Evolutionary conservation across 2,888 invertebrate species (phyloP), one percentile per base, ranked within the genome.

Genomic region (Quadriops clusia): DNA sequence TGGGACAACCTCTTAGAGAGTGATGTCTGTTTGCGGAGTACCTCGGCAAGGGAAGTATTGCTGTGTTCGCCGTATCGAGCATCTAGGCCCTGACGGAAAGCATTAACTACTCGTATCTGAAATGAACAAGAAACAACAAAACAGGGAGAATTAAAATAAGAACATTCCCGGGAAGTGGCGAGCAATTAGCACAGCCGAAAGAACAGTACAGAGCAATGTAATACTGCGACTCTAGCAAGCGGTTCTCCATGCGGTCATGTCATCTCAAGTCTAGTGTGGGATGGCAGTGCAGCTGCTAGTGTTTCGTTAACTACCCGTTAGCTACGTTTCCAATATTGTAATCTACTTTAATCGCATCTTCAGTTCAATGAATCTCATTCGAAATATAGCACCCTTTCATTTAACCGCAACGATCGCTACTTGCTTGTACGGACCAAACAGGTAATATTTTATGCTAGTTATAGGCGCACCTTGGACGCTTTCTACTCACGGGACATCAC

Each of bases 41-140:
- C 87, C 70, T 89, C 89, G 42, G 87, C 89, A 62, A 89, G 75
- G 67, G 87, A 84, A 62, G 85, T 82, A 72, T 83, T 86, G 63
- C 83, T 83, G 68, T 84, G 81, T 69, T 87, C 87, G 67, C 89
- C 85, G 60, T 77, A 80, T 60, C 90, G 84, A 64, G 89, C 79
- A 72, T 94, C 94, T 70, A 95, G 79, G 68, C 95, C 95, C 78
- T 94, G 93, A 68, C 97, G 94, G 80, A 97, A 98, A 72, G 97
- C 97, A 75, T 97, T 97, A 72, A 98, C 95, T 74, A 97, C 97
- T 74, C 97, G 94, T 69, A 97, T 97, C 97, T 97, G 84, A 67
- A 73, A 72, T 62, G 51, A 56, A 59, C 57, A 60, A 60, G 56
- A 60, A 60, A 61, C 58, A 62, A 59, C 59, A 60, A 60, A 62